Conservation (phyloP, 2,113 vertebrate genomes). For the Ceuthmochares aereus region DNA sequence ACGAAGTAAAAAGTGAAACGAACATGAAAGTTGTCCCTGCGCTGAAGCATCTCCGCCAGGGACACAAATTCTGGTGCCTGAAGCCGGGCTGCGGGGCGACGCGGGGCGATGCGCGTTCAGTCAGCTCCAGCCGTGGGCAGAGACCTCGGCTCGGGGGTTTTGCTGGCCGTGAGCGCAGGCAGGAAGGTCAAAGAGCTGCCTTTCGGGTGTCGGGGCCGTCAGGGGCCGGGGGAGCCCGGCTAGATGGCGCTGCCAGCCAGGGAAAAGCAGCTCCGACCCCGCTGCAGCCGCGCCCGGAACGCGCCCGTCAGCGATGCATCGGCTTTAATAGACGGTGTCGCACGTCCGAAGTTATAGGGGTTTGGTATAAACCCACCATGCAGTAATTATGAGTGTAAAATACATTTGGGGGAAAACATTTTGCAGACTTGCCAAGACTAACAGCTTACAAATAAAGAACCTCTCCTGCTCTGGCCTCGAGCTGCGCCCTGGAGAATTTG, state of each 20-base stretch:
- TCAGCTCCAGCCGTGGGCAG: neutral
- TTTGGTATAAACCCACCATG: slow-evolving; percentile 54
- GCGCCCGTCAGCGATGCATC: neutral
- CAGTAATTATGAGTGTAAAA: slow-evolving; percentile 68
- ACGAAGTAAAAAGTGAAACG: neutral
- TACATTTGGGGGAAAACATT: slow-evolving; percentile 49
- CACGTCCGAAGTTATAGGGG: slow-evolving; percentile 51
- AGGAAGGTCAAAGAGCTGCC: neutral
- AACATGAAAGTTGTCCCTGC: neutral
- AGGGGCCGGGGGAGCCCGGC: slow-evolving; percentile 44
- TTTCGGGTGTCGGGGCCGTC: neutral
- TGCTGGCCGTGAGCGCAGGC: neutral
- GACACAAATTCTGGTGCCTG: neutral
- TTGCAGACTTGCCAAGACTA: slow-evolving; percentile 35
- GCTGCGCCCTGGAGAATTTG: slow-evolving; percentile 56
- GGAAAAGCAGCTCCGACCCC: slow-evolving; percentile 36
- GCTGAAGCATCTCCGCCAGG: accelerated
- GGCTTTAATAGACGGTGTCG: slow-evolving; percentile 43
- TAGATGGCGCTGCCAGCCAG: slow-evolving; percentile 82
- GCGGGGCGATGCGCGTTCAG: accelerated
- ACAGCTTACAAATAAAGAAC: slow-evolving; percentile 60
- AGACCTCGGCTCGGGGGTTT: neutral
- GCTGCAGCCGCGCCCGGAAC: neutral
- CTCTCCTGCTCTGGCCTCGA: slow-evolving; percentile 28
- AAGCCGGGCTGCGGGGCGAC: accelerated